A percentile compares a stretch with the other conserved stretches of the same genome.
Conservation (phyloP, 2,113 vertebrate genomes). For the Ageneiosus marmoratus region DNA sequence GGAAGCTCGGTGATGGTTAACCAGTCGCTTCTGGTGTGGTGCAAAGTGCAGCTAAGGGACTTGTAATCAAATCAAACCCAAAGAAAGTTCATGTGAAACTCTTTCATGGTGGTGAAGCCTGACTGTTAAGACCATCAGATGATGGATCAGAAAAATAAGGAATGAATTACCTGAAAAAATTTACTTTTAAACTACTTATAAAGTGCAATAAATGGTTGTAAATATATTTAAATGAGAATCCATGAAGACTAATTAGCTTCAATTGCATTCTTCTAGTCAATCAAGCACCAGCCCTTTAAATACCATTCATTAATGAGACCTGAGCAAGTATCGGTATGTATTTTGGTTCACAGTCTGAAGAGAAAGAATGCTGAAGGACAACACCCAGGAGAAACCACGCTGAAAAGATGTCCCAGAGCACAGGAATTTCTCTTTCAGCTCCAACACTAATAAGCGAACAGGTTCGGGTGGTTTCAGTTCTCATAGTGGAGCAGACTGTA, state of each 20-base stretch:
- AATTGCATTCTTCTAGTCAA: conserved; percentile 10
- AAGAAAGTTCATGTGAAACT: no score
- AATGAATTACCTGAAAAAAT: neutral
- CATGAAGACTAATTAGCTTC: neutral
- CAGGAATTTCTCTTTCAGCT: neutral
- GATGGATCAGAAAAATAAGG: neutral
- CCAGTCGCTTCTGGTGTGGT: no score
- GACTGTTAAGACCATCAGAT: no score
- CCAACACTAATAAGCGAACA: neutral
- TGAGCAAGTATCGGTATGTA: conserved; percentile 14
- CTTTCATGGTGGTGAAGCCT: no score
- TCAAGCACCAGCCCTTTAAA: neutral
- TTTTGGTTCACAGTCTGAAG: conserved; percentile 12
- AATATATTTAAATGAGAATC: neutral
- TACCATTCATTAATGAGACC: conserved; percentile 23
- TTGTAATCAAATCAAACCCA: no score
- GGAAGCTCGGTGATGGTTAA: no score
- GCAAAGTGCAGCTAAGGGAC: no score
- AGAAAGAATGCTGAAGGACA: neutral
- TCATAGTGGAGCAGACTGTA: no score
- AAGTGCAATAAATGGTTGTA: neutral
- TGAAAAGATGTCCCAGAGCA: conserved; percentile 34
- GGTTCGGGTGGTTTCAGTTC: conserved; percentile 19
- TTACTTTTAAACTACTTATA: neutral
- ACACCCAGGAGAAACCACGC: neutral